Evolutionary conservation across 2,888 invertebrate species (phyloP), one percentile per base, ranked within the genome.

Genomic region (Drosophila flavopinicola): DNA sequence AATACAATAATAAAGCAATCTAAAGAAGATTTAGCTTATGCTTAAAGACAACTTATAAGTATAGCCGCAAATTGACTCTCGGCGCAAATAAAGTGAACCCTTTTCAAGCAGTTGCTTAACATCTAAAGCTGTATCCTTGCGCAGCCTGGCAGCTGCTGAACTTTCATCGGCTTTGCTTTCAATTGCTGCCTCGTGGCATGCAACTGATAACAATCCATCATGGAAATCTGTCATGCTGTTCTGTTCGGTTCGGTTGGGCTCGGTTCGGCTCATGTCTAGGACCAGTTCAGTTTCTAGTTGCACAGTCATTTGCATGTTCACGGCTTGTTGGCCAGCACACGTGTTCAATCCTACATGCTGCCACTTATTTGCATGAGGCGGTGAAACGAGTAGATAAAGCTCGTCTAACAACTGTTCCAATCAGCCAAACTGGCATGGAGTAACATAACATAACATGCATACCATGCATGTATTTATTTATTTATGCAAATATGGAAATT

Each of bases 281-380:
- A 33, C 53, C 39, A 47, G 38, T 42, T 47, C 39, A 47, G 38
- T 42, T 47, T 41, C 45, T 27, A 37, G 49, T 45, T 42, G 45
- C 39, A 35, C 6, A 57, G 29, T 42, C 70, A 74, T 74, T 74
- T 75, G 75, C 72, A 78, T 83, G 71, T 83, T 85, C 70, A 85
- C 83, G 83, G 84, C 68, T 76, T 83, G 85, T 66, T 85, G 85
- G 70, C 32, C 66, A 63, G 45, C 75, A 78, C 76, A 75, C 85
- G 85, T 85, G 83, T 68, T 58, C 57, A 11, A 25, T 42, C 25
- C 35, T 42, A 68, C 58, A 65, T 51, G 58, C 49, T 49, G 30
- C n/a, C 9, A 29, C 44, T 17, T 24, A 69, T 69, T 58, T 65
- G 66, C 58, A 66, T 56, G 45, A 30, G 51, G 10, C 38, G 6